Base-by-base conservation (phyloP, 2,113 vertebrate genomes). In the Prunella himalayana region DNA sequence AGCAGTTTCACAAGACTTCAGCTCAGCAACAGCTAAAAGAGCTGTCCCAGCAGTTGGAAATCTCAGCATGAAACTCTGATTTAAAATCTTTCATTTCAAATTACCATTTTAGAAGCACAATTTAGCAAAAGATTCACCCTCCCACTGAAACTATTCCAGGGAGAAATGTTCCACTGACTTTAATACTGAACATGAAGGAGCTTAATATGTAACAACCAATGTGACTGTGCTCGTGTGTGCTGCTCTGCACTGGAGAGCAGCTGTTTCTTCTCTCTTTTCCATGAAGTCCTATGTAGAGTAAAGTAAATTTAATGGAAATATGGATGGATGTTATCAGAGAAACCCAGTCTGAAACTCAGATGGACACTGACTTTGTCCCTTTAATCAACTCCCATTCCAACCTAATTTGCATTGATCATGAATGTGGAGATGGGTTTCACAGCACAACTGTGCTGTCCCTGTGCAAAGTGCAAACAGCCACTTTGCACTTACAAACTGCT, bases 41-140 rank as follows among this genome's bases (percentile, higher is more conserved):
- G 78, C 64, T 42, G 41, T 76, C 49, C 71, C 0, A 0, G 25
- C 28, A 20, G 18, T 39, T 10, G 7, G 50, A 91, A 86, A 81
- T 44, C 71, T 73, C 85, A 79, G 57, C 2, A 3, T 33, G 65
- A 85, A 82, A 63, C 16, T 28, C 64, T 47, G 14, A 35, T 59
- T 53, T 65, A n/a, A 86, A 91, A 65, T 17, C 24, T 72, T 92
- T 44, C n/a, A 18, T 80, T 94, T 88, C 75, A 60, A 86, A 92
- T 63, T 57, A 23, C 44, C 13, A 0, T 42, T 86, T 72, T 20
- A 76, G 79, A 60, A 70, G 51, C n/a, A 73, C 35, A 30, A 12
- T 42, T 78, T 50, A 64, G 70, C 2, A 3, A 56, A 75, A 79
- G 65, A 72, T 68, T 44, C 44, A 59, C 44, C 50, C 66, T 75